Evolutionary conservation across 2,888 invertebrate genomes (phyloP), one percentile per base, ranked within the genome.

Genomic region (Eutolmus rufibarbis): DNA sequence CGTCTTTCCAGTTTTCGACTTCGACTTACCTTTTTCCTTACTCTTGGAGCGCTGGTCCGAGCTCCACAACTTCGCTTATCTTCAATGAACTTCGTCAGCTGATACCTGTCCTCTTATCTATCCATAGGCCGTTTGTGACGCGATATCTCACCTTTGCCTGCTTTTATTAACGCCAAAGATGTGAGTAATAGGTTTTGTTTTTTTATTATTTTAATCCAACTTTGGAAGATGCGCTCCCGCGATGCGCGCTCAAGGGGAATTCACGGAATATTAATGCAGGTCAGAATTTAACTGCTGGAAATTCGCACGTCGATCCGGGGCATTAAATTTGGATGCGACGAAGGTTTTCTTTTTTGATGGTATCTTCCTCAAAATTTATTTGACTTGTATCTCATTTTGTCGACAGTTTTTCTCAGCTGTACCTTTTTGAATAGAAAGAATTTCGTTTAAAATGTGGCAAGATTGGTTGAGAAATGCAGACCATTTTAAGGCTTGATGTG

Each of bases 231-330:
- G 66, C 66, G 66, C 66, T 66, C 66, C 19, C 66, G 66, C 66
- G 66, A 66, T 66, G 12, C 28, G 12, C 66, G 66, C 28, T 66
- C 66, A 66, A 66, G 79, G 79, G 79, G 79, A 79, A 14, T 79
- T 79, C 51, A n/a, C 28, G 51, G 79, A 46, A 46, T 79, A 79
- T 79, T 79, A 79, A 79, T 79, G 79, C 79, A 79, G 79, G 79
- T 79, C 79, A 51, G 79, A 79, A 79, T 56, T 78, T 78, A 19
- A 78, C 66, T 66, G 66, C 66, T 66, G 66, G 66, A 28, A 66
- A 66, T 23, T 66, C 66, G 66, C 28, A 66, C 66, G 28, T 28
- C 12, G 28, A 66, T 66, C 66, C 23, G 66, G 66, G 12, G 19
- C 43, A 46, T 66, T 66, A 19, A 66, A 66, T 66, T 66, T 66